Evolutionary conservation across 2,888 invertebrate genomes (phyloP), one percentile per base, ranked within the genome.

Genomic region (Eulithis testata): DNA sequence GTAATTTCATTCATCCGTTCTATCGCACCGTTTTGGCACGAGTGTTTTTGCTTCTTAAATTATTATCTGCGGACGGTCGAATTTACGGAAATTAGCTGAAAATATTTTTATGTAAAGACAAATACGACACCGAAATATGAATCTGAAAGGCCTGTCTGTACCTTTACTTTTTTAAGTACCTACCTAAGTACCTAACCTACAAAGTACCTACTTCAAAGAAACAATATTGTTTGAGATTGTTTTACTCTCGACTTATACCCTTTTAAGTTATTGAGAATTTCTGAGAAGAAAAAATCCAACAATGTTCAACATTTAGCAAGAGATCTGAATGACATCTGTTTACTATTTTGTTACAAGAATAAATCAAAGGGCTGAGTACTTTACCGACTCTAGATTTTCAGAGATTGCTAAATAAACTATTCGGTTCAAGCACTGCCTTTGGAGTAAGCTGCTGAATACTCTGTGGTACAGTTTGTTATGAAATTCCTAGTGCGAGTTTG

Each of bases 1-100:
- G 70, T 73, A 72, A 69, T 78, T 76, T 73, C 71, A 71, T 73
- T 73, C 72, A 68, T 65, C 55, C 69, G 66, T 68, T 66, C 62
- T 71, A 66, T 70, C 68, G 63, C 65, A 62, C 66, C 64, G 68
- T 66, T 73, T 21, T 72, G 72, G 66, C 72, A 72, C 63, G 66
- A 66, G 58, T 62, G 66, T 70, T 66, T 63, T 56, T 65, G 63
- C 52, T 69, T 70, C 68, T 70, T 73, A 66, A 69, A 70, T 67
- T 68, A 60, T 63, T 70, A 66, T 65, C 45, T 58, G 54, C 40
- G 58, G 65, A 70, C 52, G 60, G 55, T 61, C 56, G 12, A 67
- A 66, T 65, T 66, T 63, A 65, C 65, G 56, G 66, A 66, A 63
- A 51, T 60, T 58, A 36, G 60, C 54, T 44, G 49, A 60, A 57